Base-by-base conservation (phyloP, 2,888 invertebrate species). In the Zaprionus obscuricornis region DNA sequence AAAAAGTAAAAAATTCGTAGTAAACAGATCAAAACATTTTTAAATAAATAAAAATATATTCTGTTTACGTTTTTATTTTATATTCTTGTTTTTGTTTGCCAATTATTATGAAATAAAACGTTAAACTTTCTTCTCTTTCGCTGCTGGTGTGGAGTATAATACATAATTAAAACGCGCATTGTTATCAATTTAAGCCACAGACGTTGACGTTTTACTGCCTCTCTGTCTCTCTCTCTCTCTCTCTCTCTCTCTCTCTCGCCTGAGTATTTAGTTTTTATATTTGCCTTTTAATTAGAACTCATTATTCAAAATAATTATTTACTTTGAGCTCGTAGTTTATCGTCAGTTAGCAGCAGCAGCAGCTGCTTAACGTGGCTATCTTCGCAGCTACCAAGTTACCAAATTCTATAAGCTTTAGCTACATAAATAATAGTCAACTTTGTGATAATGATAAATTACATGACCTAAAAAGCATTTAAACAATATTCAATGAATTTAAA, bases 271-370 rank as follows among this genome's bases (percentile, higher is more conserved):
- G 18, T 7, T 34, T 42, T 27, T n/a, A 13, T 68, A 49, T 69
- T 82, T 76, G 8, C 14, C 36, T 50, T 26, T 57, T 82, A 66
- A 77, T 85, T 65, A 59, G 51, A 64, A 22, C 51, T 43, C 34
- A 39, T 63, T 78, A 57, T 81, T 49, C 17, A 39, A 39, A 47
- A 3, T 70, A 55, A 74, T 66, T 78, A 63, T 76, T 85, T 82
- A 45, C 17, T 16, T 45, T 22, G 13, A 17, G 8, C 45, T 18
- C 34, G 11, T 8, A 16, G 43, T 39, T 68, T 75, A 72, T 67
- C 57, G 24, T 16, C 13, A 7, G 22, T 8, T 11, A 18, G 27
- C 6, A 27, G 20, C 29, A n/a, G n/a, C n/a, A n/a, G n/a, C n/a
- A n/a, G n/a, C n/a, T n/a, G n/a, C n/a, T n/a, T n/a, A n/a, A n/a